Percentiles rank a stretch among this genome's conserved stretches.
phyloP scores from a whole-genome alignment of 2,797 vertebrate genomes.

The Pseudochirops cupreus region DNA sequence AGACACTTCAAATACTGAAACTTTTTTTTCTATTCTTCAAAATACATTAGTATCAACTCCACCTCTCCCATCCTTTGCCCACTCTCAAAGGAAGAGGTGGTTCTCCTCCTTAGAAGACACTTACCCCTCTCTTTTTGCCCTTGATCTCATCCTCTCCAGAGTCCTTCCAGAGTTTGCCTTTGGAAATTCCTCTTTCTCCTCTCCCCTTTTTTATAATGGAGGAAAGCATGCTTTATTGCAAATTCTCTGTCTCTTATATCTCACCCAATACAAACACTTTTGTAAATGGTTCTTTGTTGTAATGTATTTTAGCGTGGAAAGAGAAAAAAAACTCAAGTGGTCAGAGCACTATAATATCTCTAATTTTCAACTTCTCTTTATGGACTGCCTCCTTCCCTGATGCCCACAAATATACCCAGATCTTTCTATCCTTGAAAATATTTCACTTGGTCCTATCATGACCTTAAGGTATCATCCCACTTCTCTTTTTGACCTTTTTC shows the following conservation, averaged over 20 bases:
- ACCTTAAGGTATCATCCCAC: neutral
- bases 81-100: neutral
- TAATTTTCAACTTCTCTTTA: neutral
- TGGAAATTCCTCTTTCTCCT: neutral
- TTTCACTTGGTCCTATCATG: neutral
- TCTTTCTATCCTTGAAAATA: neutral
- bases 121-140: neutral
- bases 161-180: neutral
- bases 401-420: neutral
- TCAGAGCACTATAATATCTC: neutral
- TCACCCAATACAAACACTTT: neutral
- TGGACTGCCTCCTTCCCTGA: neutral
- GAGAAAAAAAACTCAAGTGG: neutral
- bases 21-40: neutral
- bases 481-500: neutral
- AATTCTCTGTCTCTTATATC: neutral
- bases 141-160: neutral
- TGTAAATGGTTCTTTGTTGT: neutral
- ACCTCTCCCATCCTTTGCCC: neutral
- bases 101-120: neutral
- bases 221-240: neutral
- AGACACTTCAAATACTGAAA: neutral
- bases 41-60: neutral
- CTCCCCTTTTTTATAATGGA: neutral
- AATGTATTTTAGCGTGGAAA: neutral